Conservation (phyloP, 1,140 invertebrate genomes). For the Polypedilum pembai region DNA sequence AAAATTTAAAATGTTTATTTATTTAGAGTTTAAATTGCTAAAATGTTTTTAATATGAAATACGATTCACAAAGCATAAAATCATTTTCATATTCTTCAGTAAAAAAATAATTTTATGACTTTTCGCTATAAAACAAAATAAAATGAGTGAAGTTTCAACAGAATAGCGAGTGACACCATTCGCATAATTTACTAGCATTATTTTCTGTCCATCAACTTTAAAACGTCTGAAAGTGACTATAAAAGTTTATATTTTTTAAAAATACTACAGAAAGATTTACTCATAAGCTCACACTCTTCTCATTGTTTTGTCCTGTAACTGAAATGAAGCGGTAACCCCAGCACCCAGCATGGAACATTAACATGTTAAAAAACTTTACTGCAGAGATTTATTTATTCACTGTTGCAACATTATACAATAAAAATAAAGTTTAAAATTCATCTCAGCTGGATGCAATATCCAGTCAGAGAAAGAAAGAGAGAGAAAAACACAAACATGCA, state of each 20-base stretch:
- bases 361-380: neutral
- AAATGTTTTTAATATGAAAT: no score
- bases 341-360: neutral
- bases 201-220: slow-evolving; percentile 10
- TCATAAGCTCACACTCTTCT: neutral
- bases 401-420: slow-evolving; percentile 3
- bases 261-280: neutral
- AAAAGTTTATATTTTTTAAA: slow-evolving; percentile 6
- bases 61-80: no score
- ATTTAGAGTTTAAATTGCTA: no score
- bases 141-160: no score
- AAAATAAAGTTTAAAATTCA: neutral
- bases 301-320: neutral
- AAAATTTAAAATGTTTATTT: no score
- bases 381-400: slow-evolving; percentile 17
- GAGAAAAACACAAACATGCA: neutral
- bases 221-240: neutral
- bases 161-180: neutral
- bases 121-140: no score
- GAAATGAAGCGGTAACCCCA: neutral
- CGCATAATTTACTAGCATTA: slow-evolving; percentile 10
- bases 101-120: no score
- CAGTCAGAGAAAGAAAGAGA: neutral
- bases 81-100: no score
- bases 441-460: neutral